Percentiles rank a stretch among this genome's conserved stretches.
Evolutionary conservation across 23 tunicate species (phyloP).

Genomic region (Ascidia mentula): DNA sequence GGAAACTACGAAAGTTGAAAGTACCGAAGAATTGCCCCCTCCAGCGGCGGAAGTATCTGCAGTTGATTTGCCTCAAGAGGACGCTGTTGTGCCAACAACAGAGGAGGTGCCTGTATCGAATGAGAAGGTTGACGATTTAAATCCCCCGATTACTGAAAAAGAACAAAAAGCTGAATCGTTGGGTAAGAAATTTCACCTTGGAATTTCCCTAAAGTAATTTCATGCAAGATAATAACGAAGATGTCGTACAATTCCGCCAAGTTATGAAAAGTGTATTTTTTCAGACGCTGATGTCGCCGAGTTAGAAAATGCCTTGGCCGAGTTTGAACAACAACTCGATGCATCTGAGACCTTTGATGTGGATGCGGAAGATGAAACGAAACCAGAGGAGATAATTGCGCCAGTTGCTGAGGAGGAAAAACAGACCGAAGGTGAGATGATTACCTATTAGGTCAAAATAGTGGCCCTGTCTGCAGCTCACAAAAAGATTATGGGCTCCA

Average conservation of each 20-base stretch:
- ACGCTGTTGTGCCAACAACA: background rate
- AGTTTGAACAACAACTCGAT: constrained; percentile 1
- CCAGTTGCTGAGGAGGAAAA: background rate
- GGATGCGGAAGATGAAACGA: background rate
- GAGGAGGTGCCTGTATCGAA: background rate
- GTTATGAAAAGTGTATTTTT: too few relatives aligned
- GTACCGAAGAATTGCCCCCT: background rate
- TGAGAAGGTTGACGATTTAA: background rate
- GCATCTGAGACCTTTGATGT: background rate
- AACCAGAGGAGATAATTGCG: background rate
- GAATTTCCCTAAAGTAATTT: too few relatives aligned
- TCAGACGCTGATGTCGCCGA: background rate
- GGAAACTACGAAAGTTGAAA: background rate
- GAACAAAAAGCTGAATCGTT: background rate
- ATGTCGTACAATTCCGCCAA: too few relatives aligned
- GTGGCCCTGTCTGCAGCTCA: too few relatives aligned
- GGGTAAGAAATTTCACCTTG: background rate
- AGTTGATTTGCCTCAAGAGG: background rate
- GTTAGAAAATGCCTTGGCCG: background rate
- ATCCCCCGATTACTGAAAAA: background rate
- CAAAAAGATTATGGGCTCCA: too few relatives aligned
- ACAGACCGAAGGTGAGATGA: background rate
- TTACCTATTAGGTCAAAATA: too few relatives aligned
- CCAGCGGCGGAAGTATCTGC: background rate
- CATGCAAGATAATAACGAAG: too few relatives aligned